Conservation (phyloP, 2,888 invertebrate genomes). For the Parnassius apollo region DNA sequence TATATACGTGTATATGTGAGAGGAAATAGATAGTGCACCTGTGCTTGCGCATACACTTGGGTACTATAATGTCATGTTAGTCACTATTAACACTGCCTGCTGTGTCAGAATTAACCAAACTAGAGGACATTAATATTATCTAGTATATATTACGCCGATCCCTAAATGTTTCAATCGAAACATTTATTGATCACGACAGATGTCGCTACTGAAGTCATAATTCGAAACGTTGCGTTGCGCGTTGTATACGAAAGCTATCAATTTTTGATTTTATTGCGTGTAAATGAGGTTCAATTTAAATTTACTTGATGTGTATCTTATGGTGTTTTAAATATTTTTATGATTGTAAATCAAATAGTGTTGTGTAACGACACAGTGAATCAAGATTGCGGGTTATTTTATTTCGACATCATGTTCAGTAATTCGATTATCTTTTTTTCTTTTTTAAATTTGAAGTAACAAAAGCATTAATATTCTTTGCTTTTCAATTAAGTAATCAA, state of each 20-base stretch:
- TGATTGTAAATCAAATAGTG: constrained; percentile 27
- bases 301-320: neutral
- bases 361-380: constrained; percentile 29
- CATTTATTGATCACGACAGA: constrained; percentile 53
- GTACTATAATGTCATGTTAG: no score
- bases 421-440: constrained; percentile 31
- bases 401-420: constrained; percentile 37
- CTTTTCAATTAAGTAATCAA: no score
- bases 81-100: no score
- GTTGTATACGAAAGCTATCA: neutral
- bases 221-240: neutral
- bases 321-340: neutral
- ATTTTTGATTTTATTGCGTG: neutral
- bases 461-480: neutral
- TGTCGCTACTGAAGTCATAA: constrained; percentile 43
- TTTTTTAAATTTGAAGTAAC: constrained; percentile 1
- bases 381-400: constrained; percentile 29
- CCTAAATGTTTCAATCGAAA: constrained; percentile 42
- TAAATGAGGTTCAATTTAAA: constrained; percentile 1
- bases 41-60: no score
- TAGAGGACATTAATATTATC: no score
- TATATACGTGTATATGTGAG: no score
- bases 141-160: neutral
- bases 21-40: no score
- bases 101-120: no score